Evolutionary conservation across 1,140 invertebrate genomes (phyloP).

Genomic region (Eurosta solidaginis): DNA sequence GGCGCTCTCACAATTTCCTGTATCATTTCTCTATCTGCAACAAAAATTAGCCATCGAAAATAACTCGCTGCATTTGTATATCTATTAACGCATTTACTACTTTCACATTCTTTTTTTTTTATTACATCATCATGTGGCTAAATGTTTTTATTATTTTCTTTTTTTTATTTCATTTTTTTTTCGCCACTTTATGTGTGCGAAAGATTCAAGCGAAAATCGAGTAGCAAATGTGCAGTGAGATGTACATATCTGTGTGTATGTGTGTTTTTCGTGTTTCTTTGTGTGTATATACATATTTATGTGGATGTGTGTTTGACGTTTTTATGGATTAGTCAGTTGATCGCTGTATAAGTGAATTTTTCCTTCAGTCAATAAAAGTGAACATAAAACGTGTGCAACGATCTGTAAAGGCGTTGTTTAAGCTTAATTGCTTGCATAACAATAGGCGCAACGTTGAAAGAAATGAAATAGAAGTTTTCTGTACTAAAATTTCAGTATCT

Average conservation of each 20-base stretch:
- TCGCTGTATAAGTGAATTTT: neutral
- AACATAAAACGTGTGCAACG: slow-evolving; percentile 16
- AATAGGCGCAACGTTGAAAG: neutral
- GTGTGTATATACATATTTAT: neutral
- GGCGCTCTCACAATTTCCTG: neutral
- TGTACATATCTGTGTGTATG: neutral
- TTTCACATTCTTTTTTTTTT: neutral
- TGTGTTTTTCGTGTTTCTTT: neutral
- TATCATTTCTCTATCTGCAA: neutral
- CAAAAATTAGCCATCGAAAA: too few species aligned
- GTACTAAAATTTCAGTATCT: too few species aligned
- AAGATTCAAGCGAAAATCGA: slow-evolving; percentile 47
- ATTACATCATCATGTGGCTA: slow-evolving; percentile 23
- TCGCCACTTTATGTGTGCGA: slow-evolving; percentile 3
- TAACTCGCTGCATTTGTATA: neutral
- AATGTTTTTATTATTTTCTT: neutral
- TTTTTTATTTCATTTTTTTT: slow-evolving; percentile 22
- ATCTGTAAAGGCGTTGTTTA: neutral
- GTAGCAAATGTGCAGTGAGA: slow-evolving; percentile 42
- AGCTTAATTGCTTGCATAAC: neutral
- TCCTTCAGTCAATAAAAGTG: neutral
- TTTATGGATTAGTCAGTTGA: neutral
- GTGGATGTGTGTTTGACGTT: slow-evolving; percentile 11
- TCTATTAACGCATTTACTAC: neutral
- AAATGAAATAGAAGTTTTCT: neutral